A percentile compares a stretch with the other conserved stretches of the same genome.
phyloP scores from a whole-genome alignment of 2,113 vertebrate genomes.

The Scomber scombrus region DNA sequence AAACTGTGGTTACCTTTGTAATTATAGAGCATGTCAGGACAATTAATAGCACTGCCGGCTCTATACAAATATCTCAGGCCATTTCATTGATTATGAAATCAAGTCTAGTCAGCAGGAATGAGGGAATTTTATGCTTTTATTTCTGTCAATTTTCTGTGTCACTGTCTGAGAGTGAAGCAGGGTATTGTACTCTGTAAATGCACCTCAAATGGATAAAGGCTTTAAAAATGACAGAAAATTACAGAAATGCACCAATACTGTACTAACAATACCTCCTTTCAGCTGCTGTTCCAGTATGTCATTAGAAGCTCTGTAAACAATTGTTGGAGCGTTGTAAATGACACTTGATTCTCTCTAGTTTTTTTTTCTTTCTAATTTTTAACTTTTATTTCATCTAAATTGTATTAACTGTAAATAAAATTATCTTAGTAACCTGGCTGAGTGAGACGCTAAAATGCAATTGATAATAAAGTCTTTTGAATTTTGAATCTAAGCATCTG shows the following conservation, averaged over 20 bases:
- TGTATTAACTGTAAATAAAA: too few species aligned
- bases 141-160: neutral
- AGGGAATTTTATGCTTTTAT: conserved; percentile 31
- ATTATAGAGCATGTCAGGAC: conserved; percentile 78
- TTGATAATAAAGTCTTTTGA: too few species aligned
- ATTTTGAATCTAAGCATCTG: too few species aligned
- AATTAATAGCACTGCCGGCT: conserved; percentile 69
- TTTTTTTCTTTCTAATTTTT: too few species aligned
- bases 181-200: neutral
- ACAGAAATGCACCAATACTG: neutral
- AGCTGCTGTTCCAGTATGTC: too few species aligned
- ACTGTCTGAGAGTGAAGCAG: neutral
- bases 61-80: conserved; percentile 64
- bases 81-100: conserved; percentile 76
- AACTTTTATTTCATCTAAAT: too few species aligned
- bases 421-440: too few species aligned
- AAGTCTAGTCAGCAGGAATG: conserved; percentile 55
- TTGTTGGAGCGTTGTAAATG: too few species aligned
- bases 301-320: too few species aligned
- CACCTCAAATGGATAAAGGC: neutral
- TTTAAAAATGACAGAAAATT: neutral
- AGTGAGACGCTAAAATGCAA: too few species aligned
- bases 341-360: too few species aligned
- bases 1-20: conserved; percentile 79
- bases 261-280: too few species aligned